Conservation (phyloP, 2,113 vertebrate genomes). For the Notechis scutatus region DNA sequence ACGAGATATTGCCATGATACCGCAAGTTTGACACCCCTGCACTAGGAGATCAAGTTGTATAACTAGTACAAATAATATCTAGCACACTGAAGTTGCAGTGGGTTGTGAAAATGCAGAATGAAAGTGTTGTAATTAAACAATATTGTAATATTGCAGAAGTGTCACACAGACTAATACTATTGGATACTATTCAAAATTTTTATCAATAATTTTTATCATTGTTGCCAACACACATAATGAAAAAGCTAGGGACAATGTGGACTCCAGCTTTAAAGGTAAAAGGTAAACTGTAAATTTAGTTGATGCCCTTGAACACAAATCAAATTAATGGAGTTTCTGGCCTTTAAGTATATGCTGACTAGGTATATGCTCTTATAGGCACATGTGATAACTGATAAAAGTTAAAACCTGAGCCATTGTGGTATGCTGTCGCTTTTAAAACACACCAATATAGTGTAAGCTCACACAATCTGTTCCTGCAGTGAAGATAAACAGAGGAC, state of each 20-base stretch:
- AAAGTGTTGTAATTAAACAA: not conserved
- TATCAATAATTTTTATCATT: not conserved
- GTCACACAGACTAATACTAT: not conserved
- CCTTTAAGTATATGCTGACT: not conserved
- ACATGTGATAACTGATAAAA: not conserved
- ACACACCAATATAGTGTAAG: constrained; percentile 20
- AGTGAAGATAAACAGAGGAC: constrained; percentile 30
- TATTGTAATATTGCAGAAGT: not conserved
- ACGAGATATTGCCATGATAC: too few relatives aligned
- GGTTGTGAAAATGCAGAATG: not conserved
- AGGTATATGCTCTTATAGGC: too few relatives aligned
- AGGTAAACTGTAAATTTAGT: not conserved
- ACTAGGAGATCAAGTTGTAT: not conserved
- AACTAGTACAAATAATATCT: not conserved
- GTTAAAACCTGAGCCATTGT: not conserved
- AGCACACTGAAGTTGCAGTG: not conserved
- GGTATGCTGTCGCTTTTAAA: not conserved
- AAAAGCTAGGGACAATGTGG: not conserved
- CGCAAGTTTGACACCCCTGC: too few relatives aligned
- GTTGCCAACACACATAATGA: not conserved
- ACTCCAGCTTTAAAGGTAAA: not conserved
- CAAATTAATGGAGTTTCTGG: not conserved
- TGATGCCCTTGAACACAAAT: not conserved
- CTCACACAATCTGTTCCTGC: not conserved
- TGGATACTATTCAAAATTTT: not conserved